phyloP scores from a whole-genome alignment of 2,888 invertebrate genomes.

The Tryphoninae sp. region DNA sequence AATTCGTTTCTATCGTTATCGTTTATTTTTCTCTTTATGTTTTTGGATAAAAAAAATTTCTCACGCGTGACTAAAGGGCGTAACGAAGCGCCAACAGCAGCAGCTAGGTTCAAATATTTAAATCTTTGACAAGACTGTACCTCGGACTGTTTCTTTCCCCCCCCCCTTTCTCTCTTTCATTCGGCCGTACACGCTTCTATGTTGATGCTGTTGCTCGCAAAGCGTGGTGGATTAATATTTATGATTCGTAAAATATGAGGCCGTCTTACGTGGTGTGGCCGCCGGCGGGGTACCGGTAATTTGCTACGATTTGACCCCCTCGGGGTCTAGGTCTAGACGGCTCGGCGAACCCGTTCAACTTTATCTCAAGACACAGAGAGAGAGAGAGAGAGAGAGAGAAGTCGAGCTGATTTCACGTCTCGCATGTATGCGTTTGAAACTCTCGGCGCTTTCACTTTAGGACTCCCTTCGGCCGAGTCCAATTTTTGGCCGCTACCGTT shows the following conservation, averaged over 20 bases:
- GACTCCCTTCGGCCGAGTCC: conserved; percentile 57
- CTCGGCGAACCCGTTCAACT: conserved; percentile 51
- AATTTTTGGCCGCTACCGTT: conserved; percentile 68
- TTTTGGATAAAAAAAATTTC: too few species aligned
- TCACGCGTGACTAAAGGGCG: too few species aligned
- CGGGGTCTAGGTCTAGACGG: conserved; percentile 74
- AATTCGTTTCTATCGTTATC: too few species aligned
- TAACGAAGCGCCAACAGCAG: background rate
- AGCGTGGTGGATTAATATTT: conserved; percentile 72
- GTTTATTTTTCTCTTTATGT: too few species aligned
- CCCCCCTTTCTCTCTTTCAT: background rate
- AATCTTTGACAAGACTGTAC: conserved; percentile 58
- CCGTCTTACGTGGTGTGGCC: conserved; percentile 59
- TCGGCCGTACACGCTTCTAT: background rate
- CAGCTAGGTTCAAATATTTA: conserved; percentile 9
- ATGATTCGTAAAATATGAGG: conserved; percentile 75
- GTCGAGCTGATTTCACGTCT: background rate
- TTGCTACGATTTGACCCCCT: conserved; percentile 74
- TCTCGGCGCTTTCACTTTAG: conserved; percentile 45
- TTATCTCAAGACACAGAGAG: conserved; percentile 13
- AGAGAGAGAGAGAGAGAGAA: too few species aligned
- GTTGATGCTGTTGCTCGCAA: conserved; percentile 47
- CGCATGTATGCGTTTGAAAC: conserved; percentile 27
- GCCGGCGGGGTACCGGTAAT: conserved; percentile 68
- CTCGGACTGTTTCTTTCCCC: background rate